A percentile compares a stretch with the other conserved stretches of the same genome.
Evolutionary conservation across 2,888 invertebrate genomes (phyloP).

Genomic region (Ophion ellenae): DNA sequence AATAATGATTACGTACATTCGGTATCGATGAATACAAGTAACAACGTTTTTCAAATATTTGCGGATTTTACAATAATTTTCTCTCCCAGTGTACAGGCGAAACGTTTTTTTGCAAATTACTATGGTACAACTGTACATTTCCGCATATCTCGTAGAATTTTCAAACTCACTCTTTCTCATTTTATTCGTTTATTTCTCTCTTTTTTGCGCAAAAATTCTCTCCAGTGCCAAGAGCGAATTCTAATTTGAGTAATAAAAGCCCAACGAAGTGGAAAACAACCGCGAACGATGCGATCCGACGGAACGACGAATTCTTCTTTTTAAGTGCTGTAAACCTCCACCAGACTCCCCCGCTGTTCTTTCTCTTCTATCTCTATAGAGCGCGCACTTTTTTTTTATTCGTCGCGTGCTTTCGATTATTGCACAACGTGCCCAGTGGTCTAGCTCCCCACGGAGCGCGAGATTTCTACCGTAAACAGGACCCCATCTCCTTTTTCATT

Average conservation of each 20-base stretch:
- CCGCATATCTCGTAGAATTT: conserved; percentile 2
- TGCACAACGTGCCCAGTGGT: conserved; percentile 33
- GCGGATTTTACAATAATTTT: background rate
- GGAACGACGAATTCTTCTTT: conserved; percentile 42
- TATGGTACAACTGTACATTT: conserved; percentile 1
- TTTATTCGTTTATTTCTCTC: background rate
- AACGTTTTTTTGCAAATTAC: background rate
- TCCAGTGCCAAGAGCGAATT: conserved; percentile 37
- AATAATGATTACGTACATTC: background rate
- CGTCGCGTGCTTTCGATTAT: conserved; percentile 37
- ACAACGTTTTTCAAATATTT: background rate
- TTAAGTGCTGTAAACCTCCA: conserved; percentile 22
- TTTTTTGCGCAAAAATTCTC: conserved; percentile 24
- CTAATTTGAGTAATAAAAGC: conserved; percentile 60
- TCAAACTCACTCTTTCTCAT: background rate
- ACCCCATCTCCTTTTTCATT: conserved; percentile 34
- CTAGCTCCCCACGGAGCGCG: background rate
- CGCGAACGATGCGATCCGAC: conserved; percentile 38
- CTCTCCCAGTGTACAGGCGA: background rate
- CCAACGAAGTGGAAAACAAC: conserved; percentile 53
- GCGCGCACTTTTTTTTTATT: conserved; percentile 17
- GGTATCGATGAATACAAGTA: background rate
- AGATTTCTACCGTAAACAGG: conserved; percentile 21
- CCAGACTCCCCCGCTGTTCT: background rate
- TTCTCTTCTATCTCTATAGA: conserved; percentile 15